Conservation (phyloP, 2,888 invertebrate genomes). For the Masnerella sp. region DNA sequence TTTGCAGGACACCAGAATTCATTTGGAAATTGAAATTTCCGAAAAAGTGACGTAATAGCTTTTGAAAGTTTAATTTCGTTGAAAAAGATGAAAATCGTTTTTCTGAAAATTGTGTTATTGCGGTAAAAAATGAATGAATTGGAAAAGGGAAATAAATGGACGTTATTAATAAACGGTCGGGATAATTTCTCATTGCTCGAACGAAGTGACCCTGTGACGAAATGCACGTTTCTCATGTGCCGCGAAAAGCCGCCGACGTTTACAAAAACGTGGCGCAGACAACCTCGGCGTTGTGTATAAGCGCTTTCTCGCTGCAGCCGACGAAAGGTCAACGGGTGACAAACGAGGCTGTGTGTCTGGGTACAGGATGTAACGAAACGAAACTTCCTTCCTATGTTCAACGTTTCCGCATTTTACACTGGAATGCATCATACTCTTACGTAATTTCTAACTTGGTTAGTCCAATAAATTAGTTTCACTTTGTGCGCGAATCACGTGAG, state of each 20-base stretch:
- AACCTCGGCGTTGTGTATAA: slow-evolving; percentile 57
- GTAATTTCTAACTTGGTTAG: slow-evolving; percentile 26
- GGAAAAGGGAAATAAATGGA: too few species aligned
- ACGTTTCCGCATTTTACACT: slow-evolving; percentile 54
- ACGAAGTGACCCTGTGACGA: slow-evolving; percentile 10
- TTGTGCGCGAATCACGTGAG: background rate
- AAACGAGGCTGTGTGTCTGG: slow-evolving; percentile 68
- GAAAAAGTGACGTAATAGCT: too few species aligned
- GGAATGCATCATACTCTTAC: slow-evolving; percentile 46
- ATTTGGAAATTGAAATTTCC: too few species aligned
- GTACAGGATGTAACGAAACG: slow-evolving; percentile 68
- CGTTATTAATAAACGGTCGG: too few species aligned
- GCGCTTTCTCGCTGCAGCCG: slow-evolving; percentile 46
- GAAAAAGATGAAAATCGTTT: too few species aligned
- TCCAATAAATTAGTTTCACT: slow-evolving; percentile 32
- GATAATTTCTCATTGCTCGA: slow-evolving; percentile 17
- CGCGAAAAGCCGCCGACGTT: slow-evolving; percentile 53
- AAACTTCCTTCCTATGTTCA: slow-evolving; percentile 67
- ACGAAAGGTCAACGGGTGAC: slow-evolving; percentile 68
- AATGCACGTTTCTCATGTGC: slow-evolving; percentile 36
- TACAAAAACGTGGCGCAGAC: slow-evolving; percentile 65
- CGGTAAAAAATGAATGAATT: too few species aligned
- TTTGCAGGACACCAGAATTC: too few species aligned
- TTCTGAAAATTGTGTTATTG: too few species aligned
- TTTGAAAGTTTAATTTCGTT: too few species aligned